Base-by-base conservation (phyloP, 2,113 vertebrate species). In the Pituophis catenifer region DNA sequence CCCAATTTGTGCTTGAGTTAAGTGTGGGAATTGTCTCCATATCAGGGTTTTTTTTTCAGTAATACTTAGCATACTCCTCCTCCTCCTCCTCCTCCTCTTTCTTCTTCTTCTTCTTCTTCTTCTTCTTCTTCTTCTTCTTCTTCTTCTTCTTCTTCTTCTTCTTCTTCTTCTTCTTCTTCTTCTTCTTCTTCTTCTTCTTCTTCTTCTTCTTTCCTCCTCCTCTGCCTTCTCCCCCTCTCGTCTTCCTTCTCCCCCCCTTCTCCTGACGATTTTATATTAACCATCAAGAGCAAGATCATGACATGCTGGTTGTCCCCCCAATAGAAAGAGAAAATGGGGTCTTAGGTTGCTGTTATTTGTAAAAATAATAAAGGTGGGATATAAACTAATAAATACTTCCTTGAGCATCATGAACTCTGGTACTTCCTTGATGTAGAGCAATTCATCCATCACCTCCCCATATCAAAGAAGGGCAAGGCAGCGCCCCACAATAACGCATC, bases 131-230 rank as follows among this genome's bases (percentile, higher is more conserved):
- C 23, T 59, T 8, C 6, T 58, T 8, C 21, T 23, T 58, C 8
- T 8, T 7, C 8, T 0, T 59, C 15, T 8, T 9, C 58, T 26
- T 59, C 23, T 2, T 10, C 23, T 2, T 8, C 58, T 9, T 24
- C 8, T 1, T 59, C 23, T 5, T 5, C 55, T 4, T 19, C 15
- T 4, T 19, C 55, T 5, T 24, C 21, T 2, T 58, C 8, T 5
- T 19, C 15, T 0, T 53, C 6, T 0, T 21, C 5, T 1, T 24
- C 21, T 1, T 24, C 8, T 5, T 5, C 15, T 3, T 53, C 6
- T 2, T 21, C 5, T 2, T 58, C 1, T 5, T 24, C 21, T 6
- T 58, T 24, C 8, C 2, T 24, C 23, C 48, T 50, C 48, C 48
- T 50, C 3, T 7, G 5, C 48, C 48, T 7, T 4, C 5, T 7